phyloP scores from a whole-genome alignment of 2,888 invertebrate genomes.

The Orchesellides sinensis region DNA sequence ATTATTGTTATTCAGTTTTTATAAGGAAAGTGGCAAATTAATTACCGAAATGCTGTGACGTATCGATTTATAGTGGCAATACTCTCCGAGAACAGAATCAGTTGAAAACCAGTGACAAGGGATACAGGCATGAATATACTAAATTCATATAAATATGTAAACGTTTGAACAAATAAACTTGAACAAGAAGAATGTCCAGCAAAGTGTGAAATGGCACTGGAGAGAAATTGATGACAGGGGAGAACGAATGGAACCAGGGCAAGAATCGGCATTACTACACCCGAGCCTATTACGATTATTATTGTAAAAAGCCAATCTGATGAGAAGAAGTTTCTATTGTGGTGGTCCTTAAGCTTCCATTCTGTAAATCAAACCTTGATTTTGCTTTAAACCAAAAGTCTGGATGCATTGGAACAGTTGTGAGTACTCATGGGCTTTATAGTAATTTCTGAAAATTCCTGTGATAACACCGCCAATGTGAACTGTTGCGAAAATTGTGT shows the following conservation, averaged over 20 bases:
- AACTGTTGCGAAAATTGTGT: too few relatives aligned
- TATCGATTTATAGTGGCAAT: neutral
- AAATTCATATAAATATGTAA: neutral
- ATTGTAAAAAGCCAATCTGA: neutral
- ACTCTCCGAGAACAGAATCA: neutral
- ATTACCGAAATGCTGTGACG: neutral
- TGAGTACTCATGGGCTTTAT: too few relatives aligned
- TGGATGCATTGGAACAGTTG: too few relatives aligned
- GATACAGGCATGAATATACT: neutral
- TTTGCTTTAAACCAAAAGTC: too few relatives aligned
- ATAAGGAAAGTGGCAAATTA: neutral
- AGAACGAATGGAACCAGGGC: neutral
- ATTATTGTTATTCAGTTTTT: too few relatives aligned
- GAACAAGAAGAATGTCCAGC: neutral
- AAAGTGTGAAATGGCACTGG: neutral
- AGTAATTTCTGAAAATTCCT: too few relatives aligned
- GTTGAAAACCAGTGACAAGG: neutral
- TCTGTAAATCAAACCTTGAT: too few relatives aligned
- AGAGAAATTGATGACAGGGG: neutral
- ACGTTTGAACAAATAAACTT: neutral
- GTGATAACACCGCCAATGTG: too few relatives aligned
- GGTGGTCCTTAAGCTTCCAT: too few relatives aligned
- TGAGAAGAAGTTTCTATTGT: neutral
- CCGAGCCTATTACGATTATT: neutral
- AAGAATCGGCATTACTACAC: neutral